Base-by-base conservation (phyloP, 2,888 invertebrate species). In the Norana najaformis region DNA sequence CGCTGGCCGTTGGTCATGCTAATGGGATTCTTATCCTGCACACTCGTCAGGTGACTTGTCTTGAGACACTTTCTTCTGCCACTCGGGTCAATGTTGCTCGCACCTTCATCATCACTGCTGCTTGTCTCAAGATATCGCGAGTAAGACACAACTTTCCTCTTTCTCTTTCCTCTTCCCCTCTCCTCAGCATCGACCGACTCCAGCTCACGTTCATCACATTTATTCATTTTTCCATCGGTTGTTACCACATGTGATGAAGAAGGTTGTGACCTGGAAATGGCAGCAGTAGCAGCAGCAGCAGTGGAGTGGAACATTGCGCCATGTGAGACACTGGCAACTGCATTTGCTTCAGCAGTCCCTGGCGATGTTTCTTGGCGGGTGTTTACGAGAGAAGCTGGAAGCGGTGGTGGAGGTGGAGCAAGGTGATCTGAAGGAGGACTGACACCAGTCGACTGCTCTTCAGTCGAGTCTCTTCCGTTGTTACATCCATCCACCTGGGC, bases 101-200 rank as follows among this genome's bases (percentile, higher is more conserved):
- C 34, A 23, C 69, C 39, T 3, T 89, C 90, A 47, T 35, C 83
- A 38, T 83, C 88, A 18, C 69, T 37, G 36, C 35, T 41, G 20
- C 89, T 89, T 3, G 23, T 35, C 35, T 90, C 89, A n/a, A 39
- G 88, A 88, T 47, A 47, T 11, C 53, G 36, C 18, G 47, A n/a
- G 82, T 88, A 69, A 23, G 30, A 41, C 30, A 38, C 36, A 30
- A 88, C 88, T 41, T 90, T 90, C 34, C 90, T 37, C 37, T 38
- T 88, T 35, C 90, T 35, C 85, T 89, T 89, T 83, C 89, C 89
- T 37, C 89, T 37, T 83, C 89, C 89, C 20, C 38, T 89, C 34
- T 89, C 89, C 20, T 89, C 41, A 23, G 34, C 83, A 83, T 4
- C 1, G 35, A 36, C 85, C 23, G 1, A 37, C 35, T 85, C 85